These are phyloP conservation scores for Cyprinus carpio DNA, from an alignment of 2,113 vertebrate genomes.

Conservation along the genomic window DNA sequence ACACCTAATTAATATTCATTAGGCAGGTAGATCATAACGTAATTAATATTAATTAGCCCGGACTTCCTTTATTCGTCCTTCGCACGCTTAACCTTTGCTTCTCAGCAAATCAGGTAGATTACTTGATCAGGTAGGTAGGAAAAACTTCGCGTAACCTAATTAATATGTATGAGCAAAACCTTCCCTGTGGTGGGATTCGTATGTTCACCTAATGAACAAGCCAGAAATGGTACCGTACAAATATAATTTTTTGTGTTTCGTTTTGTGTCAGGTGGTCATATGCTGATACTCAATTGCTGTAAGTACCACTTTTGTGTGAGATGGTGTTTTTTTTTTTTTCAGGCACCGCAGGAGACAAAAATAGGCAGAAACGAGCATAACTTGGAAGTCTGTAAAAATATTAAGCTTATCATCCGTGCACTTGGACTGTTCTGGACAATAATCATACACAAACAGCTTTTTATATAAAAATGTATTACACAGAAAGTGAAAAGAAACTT, in stretches of 20 bases:
- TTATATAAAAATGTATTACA: slow-evolving; percentile 87
- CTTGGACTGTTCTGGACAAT: neutral
- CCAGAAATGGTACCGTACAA: neutral
- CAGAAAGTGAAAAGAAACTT: slow-evolving; percentile 73
- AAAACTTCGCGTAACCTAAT: neutral
- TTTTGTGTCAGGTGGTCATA: neutral
- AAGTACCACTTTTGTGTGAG: neutral
- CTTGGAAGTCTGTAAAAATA: no score
- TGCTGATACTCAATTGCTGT: neutral
- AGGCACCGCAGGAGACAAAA: neutral
- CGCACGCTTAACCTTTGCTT: no score
- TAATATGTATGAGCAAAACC: neutral
- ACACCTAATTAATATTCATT: neutral
- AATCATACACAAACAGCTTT: slow-evolving; percentile 50
- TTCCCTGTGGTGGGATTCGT: neutral
- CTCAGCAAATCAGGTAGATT: neutral
- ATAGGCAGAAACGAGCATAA: neutral
- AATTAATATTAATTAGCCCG: no score
- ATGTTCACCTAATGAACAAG: neutral
- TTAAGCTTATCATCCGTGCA: neutral
- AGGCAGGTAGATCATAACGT: neutral
- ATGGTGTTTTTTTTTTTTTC: no score
- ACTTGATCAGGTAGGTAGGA: no score
- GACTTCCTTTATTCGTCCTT: no score
- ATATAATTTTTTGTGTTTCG: neutral